Percentiles rank a stretch among this genome's conserved stretches.
These are phyloP conservation scores for Atherix ibis DNA, from an alignment of 2,888 invertebrate genomes.

Conservation along the genomic window DNA sequence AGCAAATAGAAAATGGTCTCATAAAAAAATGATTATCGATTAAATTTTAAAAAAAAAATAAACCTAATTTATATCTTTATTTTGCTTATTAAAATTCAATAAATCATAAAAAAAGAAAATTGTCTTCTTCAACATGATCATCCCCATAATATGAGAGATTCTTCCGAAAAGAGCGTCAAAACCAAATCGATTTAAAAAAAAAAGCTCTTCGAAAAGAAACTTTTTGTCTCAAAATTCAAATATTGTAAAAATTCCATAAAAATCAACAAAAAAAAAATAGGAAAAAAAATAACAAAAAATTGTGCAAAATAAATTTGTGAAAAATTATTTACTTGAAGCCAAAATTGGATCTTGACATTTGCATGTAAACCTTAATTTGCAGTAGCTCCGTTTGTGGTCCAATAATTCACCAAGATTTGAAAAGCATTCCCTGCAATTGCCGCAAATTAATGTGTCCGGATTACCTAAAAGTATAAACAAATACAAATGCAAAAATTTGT, in stretches of 20 bases:
- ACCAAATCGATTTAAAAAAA: neutral
- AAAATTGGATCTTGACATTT: slow-evolving; percentile 42
- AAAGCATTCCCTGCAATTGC: slow-evolving; percentile 60
- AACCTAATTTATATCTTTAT: too few relatives aligned
- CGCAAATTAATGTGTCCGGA: slow-evolving; percentile 63
- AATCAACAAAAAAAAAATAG: slow-evolving; percentile 3
- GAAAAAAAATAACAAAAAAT: slow-evolving; percentile 7
- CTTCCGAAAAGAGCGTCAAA: neutral
- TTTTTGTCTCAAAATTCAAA: too few relatives aligned
- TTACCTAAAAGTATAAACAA: slow-evolving; percentile 37
- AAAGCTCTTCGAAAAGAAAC: too few relatives aligned
- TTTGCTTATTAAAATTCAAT: too few relatives aligned
- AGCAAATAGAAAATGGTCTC: too few relatives aligned
- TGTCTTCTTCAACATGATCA: too few relatives aligned
- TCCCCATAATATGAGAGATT: too few relatives aligned
- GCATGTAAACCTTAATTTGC: slow-evolving; percentile 55
- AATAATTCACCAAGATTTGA: slow-evolving; percentile 53
- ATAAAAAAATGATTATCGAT: too few relatives aligned
- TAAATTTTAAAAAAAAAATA: too few relatives aligned
- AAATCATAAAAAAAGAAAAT: too few relatives aligned
- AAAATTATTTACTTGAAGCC: slow-evolving; percentile 31
- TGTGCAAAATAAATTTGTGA: too few relatives aligned
- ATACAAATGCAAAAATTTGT: neutral
- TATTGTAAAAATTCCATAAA: too few relatives aligned
- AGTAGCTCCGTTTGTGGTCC: slow-evolving; percentile 58